Evolutionary conservation across 2,113 vertebrate species (phyloP).

Genomic region (Zonotrichia leucophrys): DNA sequence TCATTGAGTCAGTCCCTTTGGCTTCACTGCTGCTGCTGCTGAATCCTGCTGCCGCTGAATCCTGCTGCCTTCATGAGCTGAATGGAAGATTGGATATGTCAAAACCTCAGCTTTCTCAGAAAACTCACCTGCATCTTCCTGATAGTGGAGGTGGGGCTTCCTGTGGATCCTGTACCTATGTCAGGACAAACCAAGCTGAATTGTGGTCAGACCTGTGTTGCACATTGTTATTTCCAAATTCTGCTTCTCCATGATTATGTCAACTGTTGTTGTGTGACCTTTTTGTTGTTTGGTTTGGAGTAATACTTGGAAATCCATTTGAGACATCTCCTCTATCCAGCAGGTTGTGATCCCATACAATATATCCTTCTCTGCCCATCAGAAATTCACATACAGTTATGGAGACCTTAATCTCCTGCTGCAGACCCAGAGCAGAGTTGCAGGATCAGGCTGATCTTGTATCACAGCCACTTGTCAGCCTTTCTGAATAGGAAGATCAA

Average conservation of each 20-base stretch:
- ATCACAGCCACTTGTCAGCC: neutral
- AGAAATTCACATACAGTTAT: neutral
- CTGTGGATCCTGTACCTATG: neutral
- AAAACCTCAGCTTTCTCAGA: neutral
- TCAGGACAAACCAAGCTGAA: neutral
- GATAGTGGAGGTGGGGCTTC: neutral
- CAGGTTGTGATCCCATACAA: neutral
- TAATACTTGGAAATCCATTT: neutral
- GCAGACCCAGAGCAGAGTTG: neutral
- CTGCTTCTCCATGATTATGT: neutral
- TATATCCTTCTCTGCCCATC: fast-evolving
- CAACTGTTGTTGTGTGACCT: neutral
- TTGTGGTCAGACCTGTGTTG: neutral
- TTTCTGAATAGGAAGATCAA: neutral
- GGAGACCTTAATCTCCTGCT: neutral
- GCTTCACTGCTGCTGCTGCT: neutral
- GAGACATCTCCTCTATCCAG: neutral
- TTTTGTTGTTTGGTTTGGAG: neutral
- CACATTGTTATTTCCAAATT: neutral
- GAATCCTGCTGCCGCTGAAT: neutral
- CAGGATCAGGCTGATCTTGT: neutral
- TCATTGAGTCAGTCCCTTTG: neutral
- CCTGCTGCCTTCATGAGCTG: neutral
- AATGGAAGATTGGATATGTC: neutral
- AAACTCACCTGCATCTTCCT: neutral